Base-by-base conservation (phyloP, 1,140 invertebrate species). In the Apolygus lucorum region DNA sequence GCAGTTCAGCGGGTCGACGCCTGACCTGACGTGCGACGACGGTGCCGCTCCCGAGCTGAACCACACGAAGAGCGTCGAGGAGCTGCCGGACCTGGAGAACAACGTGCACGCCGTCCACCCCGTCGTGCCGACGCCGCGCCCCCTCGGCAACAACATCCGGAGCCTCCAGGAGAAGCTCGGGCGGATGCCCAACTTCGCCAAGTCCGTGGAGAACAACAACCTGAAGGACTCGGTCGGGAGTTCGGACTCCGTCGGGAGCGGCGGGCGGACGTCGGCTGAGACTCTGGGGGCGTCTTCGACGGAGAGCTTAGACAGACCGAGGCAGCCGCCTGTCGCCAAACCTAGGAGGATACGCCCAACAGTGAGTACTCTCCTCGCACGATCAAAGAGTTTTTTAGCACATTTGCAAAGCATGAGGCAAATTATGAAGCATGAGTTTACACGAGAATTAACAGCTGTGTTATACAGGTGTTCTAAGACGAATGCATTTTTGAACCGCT, bases 201-300 rank as follows among this genome's bases (percentile, higher is more conserved):
- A 52, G 26, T 69, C 54, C 29, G 59, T 63, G 17, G 68, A 69
- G 21, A 67, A 70, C 26, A 70, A 70, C 65, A 67, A 71, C 26
- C 29, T 66, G 2, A 67, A 65, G 52, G 66, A 71, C 28, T n/a
- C n/a, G n/a, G n/a, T n/a, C n/a, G n/a, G n/a, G n/a, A 65, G 64
- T 52, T 67, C 52, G 42, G 70, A 71, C 26, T 67, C 63, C 28
- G 65, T 67, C 21, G 64, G 54, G 29, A 63, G 64, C 27, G 52
- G 68, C 17, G 64, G 64, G 17, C 59, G 68, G 24, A 52, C 68
- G 1, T 62, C 52, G 24, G 25, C 28, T 42, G 68, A 69, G 63
- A 68, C 67, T 24, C 42, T 49, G 21, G 68, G 63, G 2, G 66
- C 52, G 26, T 71, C 70, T n/a, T 63, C 52, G 28, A 54, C 64